Percentiles rank a stretch among this genome's conserved stretches.
These are phyloP conservation scores for Camelus dromedarius DNA, from an alignment of 2,113 vertebrate species.

Conservation along the genomic window DNA sequence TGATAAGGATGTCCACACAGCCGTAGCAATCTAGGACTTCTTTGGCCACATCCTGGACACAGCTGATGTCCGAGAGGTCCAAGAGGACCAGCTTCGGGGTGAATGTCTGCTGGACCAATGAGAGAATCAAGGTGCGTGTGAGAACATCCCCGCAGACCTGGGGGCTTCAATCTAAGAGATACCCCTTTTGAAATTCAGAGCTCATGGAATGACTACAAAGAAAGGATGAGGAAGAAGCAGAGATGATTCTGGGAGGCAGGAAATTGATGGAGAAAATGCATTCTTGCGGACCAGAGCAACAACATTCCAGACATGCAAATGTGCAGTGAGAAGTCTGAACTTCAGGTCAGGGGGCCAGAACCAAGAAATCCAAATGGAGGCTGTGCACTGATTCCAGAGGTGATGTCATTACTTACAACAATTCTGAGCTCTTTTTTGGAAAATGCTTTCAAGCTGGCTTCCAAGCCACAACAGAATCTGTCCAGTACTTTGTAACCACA, in stretches of 20 bases:
- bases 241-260: not conserved
- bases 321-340: not conserved
- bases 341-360: not conserved
- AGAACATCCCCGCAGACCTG: not conserved
- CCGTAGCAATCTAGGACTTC: conserved; percentile 96
- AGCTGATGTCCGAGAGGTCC: conserved; percentile 94
- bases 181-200: not conserved
- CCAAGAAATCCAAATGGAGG: not conserved
- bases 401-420: not conserved
- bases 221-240: not conserved
- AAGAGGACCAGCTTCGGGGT: conserved; percentile 95
- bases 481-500: not conserved
- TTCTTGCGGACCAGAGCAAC: not conserved
- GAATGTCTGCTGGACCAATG: conserved; percentile 91
- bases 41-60: conserved; percentile 90
- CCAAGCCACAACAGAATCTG: not conserved
- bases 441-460: not conserved
- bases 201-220: not conserved
- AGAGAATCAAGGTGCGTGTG: not conserved
- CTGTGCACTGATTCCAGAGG: not conserved
- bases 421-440: not conserved
- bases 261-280: not conserved
- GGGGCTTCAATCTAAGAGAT: not conserved
- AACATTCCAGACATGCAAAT: not conserved
- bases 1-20: conserved; percentile 95